Evolutionary conservation across 1,140 invertebrate genomes (phyloP), one percentile per base, ranked within the genome.

Genomic region (Pseudomyrmex pallidus): DNA sequence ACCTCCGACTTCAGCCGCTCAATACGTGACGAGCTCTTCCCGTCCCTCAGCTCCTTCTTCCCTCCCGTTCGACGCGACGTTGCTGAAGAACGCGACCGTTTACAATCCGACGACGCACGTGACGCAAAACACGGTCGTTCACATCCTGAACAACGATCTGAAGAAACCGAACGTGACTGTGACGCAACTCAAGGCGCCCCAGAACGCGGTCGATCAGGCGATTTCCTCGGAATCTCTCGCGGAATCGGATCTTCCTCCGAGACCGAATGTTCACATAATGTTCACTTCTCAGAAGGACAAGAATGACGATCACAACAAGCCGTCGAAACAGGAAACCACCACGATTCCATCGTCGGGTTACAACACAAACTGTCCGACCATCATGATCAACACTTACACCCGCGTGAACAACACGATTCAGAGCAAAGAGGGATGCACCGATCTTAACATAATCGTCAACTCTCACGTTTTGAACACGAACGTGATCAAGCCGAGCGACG

Each of bases 391-490:
- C 63, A 91, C 93, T 0, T 91, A 93, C 9, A 94, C 94, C 0
- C 90, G 90, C 35, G 90, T 94, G 4, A 94, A 94, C 22, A 94
- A 94, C 52, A 94, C 93, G 0, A 92, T 94, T 17, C 90, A 94
- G 25, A 93, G 91, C 59, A 94, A 94, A 62, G 91, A 94, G 74
- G 93, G 92, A 0, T 94, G 94, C 63, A 94, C 91, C 0, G 94
- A 94, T 70, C 57, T 94, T 9, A 94, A 94, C 74, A 94, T 94
- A n/a, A 91, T 94, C 5, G 94, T 94, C 17, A 94, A 94, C 66
- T 94, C 94, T 0, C 94, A 94, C 12, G 76, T 94, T 13, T 73
- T 93, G 7, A 93, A 91, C 66, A 93, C 90, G 0, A 93, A 94
- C 50, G 74, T 90, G 2, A 87, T 91, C 7, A 90, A 90, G 2